Evolutionary conservation across 2,888 invertebrate species (phyloP).

Genomic region (Labia minor): DNA sequence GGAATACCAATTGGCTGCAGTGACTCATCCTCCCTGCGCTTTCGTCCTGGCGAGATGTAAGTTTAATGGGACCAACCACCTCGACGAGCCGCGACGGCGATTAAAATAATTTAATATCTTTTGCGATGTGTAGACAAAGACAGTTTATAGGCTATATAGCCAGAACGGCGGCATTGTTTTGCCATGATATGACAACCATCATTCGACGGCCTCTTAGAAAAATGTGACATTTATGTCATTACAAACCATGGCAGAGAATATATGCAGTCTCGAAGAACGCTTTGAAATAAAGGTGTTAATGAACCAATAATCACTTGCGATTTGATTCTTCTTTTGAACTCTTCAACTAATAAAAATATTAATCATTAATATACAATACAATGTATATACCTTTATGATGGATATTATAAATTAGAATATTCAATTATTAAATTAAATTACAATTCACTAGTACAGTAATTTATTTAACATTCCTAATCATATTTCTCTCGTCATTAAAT

Average conservation of each 20-base stretch:
- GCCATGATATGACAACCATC: neutral
- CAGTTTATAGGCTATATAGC: conserved; percentile 1
- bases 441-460: no score
- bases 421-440: no score
- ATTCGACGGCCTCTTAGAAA: neutral
- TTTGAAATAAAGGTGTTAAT: no score
- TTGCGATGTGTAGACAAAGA: neutral
- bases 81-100: neutral
- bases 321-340: no score
- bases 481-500: no score
- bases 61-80: conserved; percentile 6
- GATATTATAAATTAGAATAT: no score
- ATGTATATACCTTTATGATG: no score
- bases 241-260: neutral
- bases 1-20: neutral
- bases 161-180: conserved; percentile 13
- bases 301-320: no score
- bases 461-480: no score
- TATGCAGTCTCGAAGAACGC: no score
- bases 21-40: neutral
- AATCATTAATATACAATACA: no score
- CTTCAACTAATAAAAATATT: no score
- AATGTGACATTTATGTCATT: neutral
- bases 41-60: neutral
- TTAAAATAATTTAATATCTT: conserved; percentile 13